Evolutionary conservation across 2,888 invertebrate species (phyloP).

Genomic region (Bellardia pandia): DNA sequence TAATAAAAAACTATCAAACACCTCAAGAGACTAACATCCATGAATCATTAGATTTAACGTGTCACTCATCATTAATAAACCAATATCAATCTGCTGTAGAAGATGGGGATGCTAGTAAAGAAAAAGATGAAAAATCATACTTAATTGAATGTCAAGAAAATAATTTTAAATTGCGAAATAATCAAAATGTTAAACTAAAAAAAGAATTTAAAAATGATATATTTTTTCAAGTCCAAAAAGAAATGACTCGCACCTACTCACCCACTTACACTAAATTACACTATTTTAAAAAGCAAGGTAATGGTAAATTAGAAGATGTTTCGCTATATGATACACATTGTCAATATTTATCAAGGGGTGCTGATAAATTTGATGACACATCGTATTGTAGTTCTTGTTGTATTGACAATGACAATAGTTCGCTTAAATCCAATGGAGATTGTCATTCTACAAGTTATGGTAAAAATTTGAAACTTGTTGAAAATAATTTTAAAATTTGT

Average conservation of each 20-base stretch:
- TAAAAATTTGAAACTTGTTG: conserved; percentile 8
- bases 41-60: conserved; percentile 38
- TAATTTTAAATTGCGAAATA: conserved; percentile 7
- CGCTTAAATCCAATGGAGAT: not conserved
- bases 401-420: not conserved
- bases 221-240: conserved; percentile 68
- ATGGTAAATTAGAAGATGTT: conserved; percentile 46
- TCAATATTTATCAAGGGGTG: conserved; percentile 19
- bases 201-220: conserved; percentile 61
- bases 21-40: conserved; percentile 37
- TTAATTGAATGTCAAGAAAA: conserved; percentile 16
- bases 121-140: conserved; percentile 44
- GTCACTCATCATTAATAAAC: conserved; percentile 52
- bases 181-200: conserved; percentile 48
- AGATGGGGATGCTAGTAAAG: conserved; percentile 56
- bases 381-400: not conserved
- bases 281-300: conserved; percentile 26
- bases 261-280: conserved; percentile 43
- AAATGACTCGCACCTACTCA: conserved; percentile 45
- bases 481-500: conserved; percentile 37
- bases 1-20: conserved; percentile 37
- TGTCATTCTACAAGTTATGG: not conserved
- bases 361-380: conserved; percentile 9
- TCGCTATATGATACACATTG: not conserved
- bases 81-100: conserved; percentile 45